These are phyloP conservation scores for Limosa lapponica DNA, from an alignment of 2,797 vertebrate genomes.

Conservation along the genomic window DNA sequence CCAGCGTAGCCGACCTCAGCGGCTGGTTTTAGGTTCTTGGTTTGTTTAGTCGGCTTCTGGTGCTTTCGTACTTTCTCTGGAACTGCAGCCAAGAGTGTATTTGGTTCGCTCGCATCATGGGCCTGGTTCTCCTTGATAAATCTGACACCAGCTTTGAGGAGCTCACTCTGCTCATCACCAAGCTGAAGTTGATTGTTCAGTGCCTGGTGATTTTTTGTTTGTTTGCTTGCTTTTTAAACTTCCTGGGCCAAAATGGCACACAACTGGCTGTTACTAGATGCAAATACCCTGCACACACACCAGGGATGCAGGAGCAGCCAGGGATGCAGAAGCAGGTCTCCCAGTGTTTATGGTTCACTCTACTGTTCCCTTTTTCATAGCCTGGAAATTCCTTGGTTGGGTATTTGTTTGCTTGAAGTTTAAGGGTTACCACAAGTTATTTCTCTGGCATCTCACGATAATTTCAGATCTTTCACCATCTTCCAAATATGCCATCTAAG, in stretches of 20 bases:
- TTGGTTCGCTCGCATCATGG: background rate
- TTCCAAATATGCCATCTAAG: background rate
- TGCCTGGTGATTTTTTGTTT: background rate
- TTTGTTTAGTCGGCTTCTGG: slow-evolving; percentile 17
- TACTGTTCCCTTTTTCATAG: background rate
- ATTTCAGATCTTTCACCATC: background rate
- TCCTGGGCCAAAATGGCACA: background rate
- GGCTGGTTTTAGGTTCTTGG: background rate
- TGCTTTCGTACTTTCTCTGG: background rate
- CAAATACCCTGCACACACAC: background rate
- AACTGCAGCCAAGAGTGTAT: background rate
- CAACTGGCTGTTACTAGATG: background rate
- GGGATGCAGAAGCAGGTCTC: background rate
- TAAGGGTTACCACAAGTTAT: background rate
- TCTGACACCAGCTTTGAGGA: background rate
- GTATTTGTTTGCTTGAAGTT: background rate
- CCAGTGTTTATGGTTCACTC: background rate
- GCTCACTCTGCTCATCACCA: background rate
- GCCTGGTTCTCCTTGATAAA: background rate
- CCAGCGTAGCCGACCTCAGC: background rate
- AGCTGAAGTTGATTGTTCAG: background rate
- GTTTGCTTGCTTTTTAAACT: background rate
- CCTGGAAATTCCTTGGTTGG: background rate
- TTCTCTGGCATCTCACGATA: background rate
- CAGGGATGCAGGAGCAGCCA: background rate